phyloP scores from a whole-genome alignment of 1,140 invertebrate genomes.

The Atta cephalotes region DNA sequence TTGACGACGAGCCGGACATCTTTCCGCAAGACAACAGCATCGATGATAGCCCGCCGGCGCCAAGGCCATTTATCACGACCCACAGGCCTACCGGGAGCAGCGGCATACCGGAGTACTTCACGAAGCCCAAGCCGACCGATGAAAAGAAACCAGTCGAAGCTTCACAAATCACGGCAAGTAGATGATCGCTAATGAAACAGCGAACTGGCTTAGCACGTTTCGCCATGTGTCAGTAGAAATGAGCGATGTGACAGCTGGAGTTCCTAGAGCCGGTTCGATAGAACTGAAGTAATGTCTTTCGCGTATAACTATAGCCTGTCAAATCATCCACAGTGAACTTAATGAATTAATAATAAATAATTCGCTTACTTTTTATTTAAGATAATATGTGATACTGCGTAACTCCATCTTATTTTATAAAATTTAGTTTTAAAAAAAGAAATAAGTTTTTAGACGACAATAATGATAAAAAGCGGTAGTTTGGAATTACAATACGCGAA shows the following conservation, averaged over 20 bases:
- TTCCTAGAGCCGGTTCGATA: conserved; percentile 19
- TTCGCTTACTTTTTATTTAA: not conserved
- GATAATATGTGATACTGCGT: not conserved
- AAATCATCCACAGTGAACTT: not conserved
- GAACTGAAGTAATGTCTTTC: not conserved
- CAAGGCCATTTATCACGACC: conserved; percentile 77
- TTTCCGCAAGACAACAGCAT: conserved; percentile 85
- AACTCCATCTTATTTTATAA: conserved; percentile 18
- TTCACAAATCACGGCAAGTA: conserved; percentile 54
- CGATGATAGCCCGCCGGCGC: conserved; percentile 78
- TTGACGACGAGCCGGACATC: conserved; percentile 85
- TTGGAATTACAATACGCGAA: not conserved
- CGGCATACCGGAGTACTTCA: conserved; percentile 83
- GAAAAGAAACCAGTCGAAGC: conserved; percentile 72
- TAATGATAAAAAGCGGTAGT: not conserved
- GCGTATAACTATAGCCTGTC: conserved; percentile 1
- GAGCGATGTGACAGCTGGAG: conserved; percentile 28
- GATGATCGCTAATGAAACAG: conserved; percentile 42
- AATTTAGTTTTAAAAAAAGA: not conserved
- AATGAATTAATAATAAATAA: not conserved
- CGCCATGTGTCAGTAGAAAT: conserved; percentile 27
- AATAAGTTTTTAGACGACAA: not conserved
- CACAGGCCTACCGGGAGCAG: conserved; percentile 82
- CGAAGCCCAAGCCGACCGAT: conserved; percentile 78
- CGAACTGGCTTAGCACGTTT: conserved; percentile 5